Evolutionary conservation across 2,888 invertebrate genomes (phyloP), one percentile per base, ranked within the genome.

Genomic region (Rhabditoides inermis): DNA sequence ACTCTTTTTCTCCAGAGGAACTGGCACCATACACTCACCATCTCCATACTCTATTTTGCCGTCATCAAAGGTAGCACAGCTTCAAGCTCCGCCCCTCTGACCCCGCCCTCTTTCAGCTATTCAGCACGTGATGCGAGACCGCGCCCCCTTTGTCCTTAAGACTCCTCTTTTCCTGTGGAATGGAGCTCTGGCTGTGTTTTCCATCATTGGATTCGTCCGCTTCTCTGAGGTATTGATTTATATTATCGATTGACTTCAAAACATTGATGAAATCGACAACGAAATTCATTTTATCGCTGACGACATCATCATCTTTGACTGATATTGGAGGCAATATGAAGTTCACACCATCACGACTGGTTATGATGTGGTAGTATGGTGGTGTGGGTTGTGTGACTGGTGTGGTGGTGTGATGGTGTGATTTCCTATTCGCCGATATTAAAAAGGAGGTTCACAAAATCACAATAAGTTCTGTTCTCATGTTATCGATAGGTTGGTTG

Each of bases 1-100:
- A 75, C 75, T 5, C 41, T 64, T 10, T 50, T 71, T 22, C 72
- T 75, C 52, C 75, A 77, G 53, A 49, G 61, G 46, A 59, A 94
- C 79, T 95, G 95, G 94, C 61, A 67, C 48, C 70, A 71, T 39
- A 72, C 75, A 22, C 53, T 75, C 30, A 67, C 65, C 23, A 60
- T 76, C 77, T 84, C 87, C 62, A 88, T 88, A 65, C 82, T 64
- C 20, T 72, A 72, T 40, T 61, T 70, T 32, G 40, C 51, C 25
- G 48, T 60, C 23, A 61, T 63, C 41, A 61, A 65, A 46, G 49
- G 58, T 61, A 5, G 45, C 32, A 32, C 35, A 45, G 20, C 12
- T 32, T 32, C 41, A 25, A 23, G 45, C 15, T 7, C 23, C 12
- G 22, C 10, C 23, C 18, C 15, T 7, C 25, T 22, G 12, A 18